Conservation (phyloP, 2,888 invertebrate species). For the Xylota segnis region DNA sequence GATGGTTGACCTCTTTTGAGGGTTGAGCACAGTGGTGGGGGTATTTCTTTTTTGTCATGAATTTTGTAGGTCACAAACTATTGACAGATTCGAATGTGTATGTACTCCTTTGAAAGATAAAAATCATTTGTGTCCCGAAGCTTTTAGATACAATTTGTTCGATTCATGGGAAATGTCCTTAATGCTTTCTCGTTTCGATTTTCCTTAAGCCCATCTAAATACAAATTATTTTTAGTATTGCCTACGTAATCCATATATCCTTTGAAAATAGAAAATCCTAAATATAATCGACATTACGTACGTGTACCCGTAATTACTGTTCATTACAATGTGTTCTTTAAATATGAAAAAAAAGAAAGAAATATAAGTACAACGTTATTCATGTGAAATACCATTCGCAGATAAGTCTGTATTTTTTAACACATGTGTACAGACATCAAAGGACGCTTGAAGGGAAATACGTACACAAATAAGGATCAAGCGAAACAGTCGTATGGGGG, state of each 20-base stretch:
- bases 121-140: no score
- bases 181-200: no score
- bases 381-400: not conserved
- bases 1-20: no score
- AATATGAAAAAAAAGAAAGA: not conserved
- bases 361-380: not conserved
- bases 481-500: not conserved
- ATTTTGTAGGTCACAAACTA: no score
- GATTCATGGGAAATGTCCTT: no score
- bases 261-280: not conserved
- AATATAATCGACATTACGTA: not conserved
- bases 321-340: not conserved
- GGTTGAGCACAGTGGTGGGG: no score
- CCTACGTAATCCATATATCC: not conserved
- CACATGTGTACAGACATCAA: not conserved
- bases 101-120: no score
- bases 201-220: not conserved
- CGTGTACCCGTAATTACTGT: not conserved
- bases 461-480: not conserved
- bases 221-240: not conserved
- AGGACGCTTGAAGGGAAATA: not conserved
- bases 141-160: no score
- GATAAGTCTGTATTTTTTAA: not conserved
- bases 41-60: no score
- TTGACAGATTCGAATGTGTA: no score